Evolutionary conservation across 2,888 invertebrate genomes (phyloP).

Genomic region (Megalurothrips usitatus): DNA sequence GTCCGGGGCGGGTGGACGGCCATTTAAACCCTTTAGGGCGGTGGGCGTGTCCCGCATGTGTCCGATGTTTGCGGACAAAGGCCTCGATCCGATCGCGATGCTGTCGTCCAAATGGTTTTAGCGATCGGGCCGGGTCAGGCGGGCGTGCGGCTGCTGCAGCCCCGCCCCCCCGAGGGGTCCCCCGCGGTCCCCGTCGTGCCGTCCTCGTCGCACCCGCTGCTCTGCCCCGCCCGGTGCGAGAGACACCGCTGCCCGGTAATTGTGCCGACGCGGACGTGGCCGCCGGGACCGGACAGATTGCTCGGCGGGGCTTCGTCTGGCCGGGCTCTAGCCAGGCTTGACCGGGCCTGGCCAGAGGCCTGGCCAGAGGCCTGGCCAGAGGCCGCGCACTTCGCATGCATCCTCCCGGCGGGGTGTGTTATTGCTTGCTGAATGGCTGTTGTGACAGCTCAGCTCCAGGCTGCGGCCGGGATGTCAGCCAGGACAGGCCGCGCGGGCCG

Average conservation of each 20-base stretch:
- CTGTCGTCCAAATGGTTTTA: not conserved
- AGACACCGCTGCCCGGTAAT: too few species aligned
- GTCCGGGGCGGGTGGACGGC: not conserved
- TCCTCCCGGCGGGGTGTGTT: not conserved
- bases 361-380: too few species aligned
- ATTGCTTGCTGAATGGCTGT: slow-evolving; percentile 17
- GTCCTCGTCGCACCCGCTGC: not conserved
- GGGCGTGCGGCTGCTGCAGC: not conserved
- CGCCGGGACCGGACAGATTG: not conserved
- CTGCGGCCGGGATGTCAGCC: too few species aligned
- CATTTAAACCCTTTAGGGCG: slow-evolving; percentile 6
- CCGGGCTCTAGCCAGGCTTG: too few species aligned
- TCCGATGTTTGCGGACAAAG: slow-evolving; percentile 1
- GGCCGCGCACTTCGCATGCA: too few species aligned
- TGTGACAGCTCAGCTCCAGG: not conserved
- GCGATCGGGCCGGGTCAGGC: not conserved
- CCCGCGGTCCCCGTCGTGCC: not conserved
- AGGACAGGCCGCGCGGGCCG: too few species aligned
- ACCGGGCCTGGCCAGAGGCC: too few species aligned
- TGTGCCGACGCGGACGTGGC: too few species aligned
- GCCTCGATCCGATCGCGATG: not conserved
- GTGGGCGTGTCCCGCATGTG: not conserved
- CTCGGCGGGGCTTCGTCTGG: not conserved
- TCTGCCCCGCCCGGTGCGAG: too few species aligned
- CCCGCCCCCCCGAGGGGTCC: too few species aligned